Conservation (phyloP, 1,140 invertebrate genomes). For the Telenomus remus region DNA sequence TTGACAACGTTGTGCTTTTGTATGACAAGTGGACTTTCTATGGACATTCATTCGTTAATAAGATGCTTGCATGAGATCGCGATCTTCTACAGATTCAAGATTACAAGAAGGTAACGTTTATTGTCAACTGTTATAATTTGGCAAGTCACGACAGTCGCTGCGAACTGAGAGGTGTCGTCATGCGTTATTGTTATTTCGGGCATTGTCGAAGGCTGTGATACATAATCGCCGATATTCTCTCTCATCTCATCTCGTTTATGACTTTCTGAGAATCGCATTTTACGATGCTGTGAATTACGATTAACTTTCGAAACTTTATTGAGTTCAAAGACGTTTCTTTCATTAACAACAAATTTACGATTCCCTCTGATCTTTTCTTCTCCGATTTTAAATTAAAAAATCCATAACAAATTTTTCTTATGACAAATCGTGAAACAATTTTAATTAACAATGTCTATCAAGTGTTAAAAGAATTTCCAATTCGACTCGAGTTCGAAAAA, state of each 20-base stretch:
- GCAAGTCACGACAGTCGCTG: conserved; percentile 59
- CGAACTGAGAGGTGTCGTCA: conserved; percentile 56
- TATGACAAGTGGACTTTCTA: too few relatives aligned
- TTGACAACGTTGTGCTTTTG: too few relatives aligned
- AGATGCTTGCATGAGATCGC: conserved; percentile 27
- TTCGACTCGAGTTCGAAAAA: neutral
- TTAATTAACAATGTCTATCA: too few relatives aligned
- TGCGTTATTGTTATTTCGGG: conserved; percentile 70
- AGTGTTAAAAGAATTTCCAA: conserved; percentile 7
- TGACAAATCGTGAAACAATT: too few relatives aligned
- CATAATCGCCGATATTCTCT: conserved; percentile 9
- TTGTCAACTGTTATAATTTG: conserved; percentile 70
- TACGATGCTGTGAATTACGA: neutral
- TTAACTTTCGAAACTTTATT: neutral
- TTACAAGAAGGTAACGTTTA: conserved; percentile 58
- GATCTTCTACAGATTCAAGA: conserved; percentile 16
- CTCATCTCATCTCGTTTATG: conserved; percentile 1
- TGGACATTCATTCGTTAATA: neutral
- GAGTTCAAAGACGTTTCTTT: neutral
- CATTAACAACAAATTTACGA: neutral
- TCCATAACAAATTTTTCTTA: too few relatives aligned
- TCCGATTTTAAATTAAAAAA: too few relatives aligned
- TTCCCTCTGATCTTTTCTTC: too few relatives aligned
- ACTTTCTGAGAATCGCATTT: conserved; percentile 5
- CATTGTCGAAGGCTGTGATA: conserved; percentile 64